These are phyloP conservation scores for Cheilosia variabilis DNA, from an alignment of 2,888 invertebrate species.

Conservation along the genomic window DNA sequence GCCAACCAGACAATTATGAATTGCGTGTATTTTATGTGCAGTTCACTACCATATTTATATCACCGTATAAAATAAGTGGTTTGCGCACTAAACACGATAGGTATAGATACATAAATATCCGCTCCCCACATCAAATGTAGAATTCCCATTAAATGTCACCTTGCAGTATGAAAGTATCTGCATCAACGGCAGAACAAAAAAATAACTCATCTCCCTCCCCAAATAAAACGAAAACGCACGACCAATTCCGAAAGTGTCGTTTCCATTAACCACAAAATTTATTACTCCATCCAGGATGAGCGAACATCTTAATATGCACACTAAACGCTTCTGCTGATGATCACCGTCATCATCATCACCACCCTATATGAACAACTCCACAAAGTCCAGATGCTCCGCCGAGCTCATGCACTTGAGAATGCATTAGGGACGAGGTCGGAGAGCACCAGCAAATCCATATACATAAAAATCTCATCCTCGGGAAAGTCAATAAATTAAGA, in stretches of 20 bases:
- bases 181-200: conserved; percentile 5
- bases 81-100: conserved; percentile 21
- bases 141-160: conserved; percentile 64
- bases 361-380: conserved; percentile 1
- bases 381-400: conserved; percentile 53
- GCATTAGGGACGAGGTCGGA: conserved; percentile 72
- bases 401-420: conserved; percentile 69
- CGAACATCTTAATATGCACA: conserved; percentile 72
- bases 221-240: conserved; percentile 46
- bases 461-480: conserved; percentile 75
- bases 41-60: background rate
- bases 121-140: conserved; percentile 33
- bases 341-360: conserved; percentile 64
- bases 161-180: conserved; percentile 62
- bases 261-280: conserved; percentile 76
- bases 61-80: conserved; percentile 5
- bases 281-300: conserved; percentile 67
- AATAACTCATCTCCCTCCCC: conserved; percentile 3
- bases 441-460: conserved; percentile 72
- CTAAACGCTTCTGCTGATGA: conserved; percentile 73
- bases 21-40: background rate
- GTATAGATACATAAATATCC: conserved; percentile 2
- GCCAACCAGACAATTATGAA: no score
- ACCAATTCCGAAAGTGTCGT: conserved; percentile 70
- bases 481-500: conserved; percentile 74